These are phyloP conservation scores for Cataglyphis albicans DNA, from an alignment of 2,888 invertebrate species.

Conservation along the genomic window DNA sequence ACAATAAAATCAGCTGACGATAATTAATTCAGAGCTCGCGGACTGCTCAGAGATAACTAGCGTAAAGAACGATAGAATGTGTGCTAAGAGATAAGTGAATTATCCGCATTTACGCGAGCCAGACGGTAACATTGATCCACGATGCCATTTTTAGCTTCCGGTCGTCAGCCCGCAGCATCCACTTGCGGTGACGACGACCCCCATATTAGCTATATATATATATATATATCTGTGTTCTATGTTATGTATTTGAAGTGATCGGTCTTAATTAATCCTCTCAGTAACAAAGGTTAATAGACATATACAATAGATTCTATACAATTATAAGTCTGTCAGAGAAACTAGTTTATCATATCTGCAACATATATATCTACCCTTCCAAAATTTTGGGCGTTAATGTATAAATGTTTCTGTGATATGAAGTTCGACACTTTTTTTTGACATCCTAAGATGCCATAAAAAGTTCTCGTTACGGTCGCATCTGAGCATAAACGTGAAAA, in stretches of 20 bases:
- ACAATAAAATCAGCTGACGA: not conserved
- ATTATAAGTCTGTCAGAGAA: not conserved
- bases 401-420: not conserved
- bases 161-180: slow-evolving; percentile 42
- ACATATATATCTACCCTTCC: slow-evolving; percentile 18
- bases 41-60: not conserved
- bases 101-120: slow-evolving; percentile 37
- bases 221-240: not conserved
- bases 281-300: not conserved
- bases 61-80: slow-evolving; percentile 8
- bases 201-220: not conserved
- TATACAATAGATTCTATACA: not conserved
- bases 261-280: slow-evolving; percentile 3
- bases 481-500: slow-evolving; percentile 1
- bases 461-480: not conserved
- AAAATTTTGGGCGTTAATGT: not conserved
- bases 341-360: not conserved
- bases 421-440: not conserved
- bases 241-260: slow-evolving; percentile 16
- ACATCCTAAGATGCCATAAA: not conserved
- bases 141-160: slow-evolving; percentile 44
- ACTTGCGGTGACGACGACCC: slow-evolving; percentile 43
- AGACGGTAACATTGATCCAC: slow-evolving; percentile 43
- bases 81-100: slow-evolving; percentile 13
- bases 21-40: slow-evolving; percentile 25